Evolutionary conservation across 2,113 vertebrate genomes (phyloP).

Genomic region (Elaphurus davidianus): DNA sequence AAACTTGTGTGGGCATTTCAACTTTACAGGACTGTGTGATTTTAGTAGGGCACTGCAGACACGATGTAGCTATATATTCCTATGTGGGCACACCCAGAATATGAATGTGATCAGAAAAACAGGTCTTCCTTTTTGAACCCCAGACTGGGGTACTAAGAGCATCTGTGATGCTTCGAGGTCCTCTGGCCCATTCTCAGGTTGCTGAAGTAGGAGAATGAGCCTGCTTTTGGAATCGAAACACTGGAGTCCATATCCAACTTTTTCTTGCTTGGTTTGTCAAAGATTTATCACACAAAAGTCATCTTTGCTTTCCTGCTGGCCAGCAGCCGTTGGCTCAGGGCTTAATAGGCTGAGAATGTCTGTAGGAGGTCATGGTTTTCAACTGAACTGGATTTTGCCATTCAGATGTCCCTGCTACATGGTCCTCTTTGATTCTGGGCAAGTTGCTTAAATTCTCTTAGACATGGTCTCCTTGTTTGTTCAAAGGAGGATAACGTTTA

Average conservation of each 20-base stretch:
- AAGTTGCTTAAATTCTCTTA: not conserved
- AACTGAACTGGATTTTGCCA: not conserved
- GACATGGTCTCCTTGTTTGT: not conserved
- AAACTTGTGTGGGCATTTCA: not conserved
- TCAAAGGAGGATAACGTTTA: not conserved
- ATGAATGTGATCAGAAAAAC: not conserved
- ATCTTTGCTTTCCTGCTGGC: not conserved
- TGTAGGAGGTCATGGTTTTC: not conserved
- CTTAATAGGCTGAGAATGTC: not conserved
- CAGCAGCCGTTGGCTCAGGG: not conserved
- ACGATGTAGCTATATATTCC: not conserved
- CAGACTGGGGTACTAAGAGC: not conserved
- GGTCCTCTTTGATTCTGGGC: not conserved
- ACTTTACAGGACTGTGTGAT: not conserved
- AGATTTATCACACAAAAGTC: not conserved
- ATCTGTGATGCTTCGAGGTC: not conserved
- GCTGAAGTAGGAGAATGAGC: not conserved
- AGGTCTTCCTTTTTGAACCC: not conserved
- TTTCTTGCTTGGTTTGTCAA: not conserved
- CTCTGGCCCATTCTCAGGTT: not conserved
- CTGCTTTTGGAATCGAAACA: not conserved
- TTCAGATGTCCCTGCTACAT: not conserved
- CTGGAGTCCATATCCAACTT: not conserved
- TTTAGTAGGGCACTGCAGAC: not conserved
- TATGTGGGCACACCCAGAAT: not conserved